Conservation (phyloP, 2,888 invertebrate species). For the Entomobrya multifasciata region DNA sequence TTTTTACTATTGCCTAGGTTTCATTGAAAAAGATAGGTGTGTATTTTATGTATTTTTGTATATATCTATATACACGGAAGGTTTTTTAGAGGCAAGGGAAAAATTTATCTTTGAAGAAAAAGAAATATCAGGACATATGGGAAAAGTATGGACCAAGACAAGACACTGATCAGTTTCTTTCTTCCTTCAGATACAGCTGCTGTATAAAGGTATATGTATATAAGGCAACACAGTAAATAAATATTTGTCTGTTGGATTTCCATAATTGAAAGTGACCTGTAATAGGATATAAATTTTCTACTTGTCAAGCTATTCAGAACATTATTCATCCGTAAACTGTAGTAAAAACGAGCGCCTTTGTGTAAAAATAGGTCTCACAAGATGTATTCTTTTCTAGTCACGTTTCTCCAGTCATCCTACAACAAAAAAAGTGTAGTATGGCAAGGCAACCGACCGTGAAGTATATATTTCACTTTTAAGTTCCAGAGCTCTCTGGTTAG, state of each 20-base stretch:
- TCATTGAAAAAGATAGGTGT: too few relatives aligned
- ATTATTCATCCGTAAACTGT: constrained; percentile 64
- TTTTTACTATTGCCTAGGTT: too few relatives aligned
- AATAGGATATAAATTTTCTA: constrained; percentile 74
- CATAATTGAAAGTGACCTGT: constrained; percentile 76
- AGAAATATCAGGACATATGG: too few relatives aligned
- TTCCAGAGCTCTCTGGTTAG: neutral
- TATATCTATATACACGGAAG: too few relatives aligned
- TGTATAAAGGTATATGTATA: too few relatives aligned
- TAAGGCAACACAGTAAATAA: constrained; percentile 67
- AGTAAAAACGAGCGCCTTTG: neutral
- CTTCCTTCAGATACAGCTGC: too few relatives aligned
- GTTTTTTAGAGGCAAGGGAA: too few relatives aligned
- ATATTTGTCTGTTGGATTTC: constrained; percentile 75
- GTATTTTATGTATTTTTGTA: too few relatives aligned
- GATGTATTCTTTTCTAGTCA: constrained; percentile 59
- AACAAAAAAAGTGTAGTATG: neutral
- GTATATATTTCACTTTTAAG: neutral
- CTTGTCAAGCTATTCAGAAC: constrained; percentile 72
- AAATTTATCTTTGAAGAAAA: too few relatives aligned
- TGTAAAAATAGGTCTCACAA: constrained; percentile 22
- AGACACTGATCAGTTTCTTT: too few relatives aligned
- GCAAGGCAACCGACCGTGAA: neutral
- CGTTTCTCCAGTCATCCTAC: constrained; percentile 38
- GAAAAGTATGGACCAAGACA: too few relatives aligned